Evolutionary conservation across 2,888 invertebrate genomes (phyloP), one percentile per base, ranked within the genome.

Genomic region (Cheilosia scutellata): DNA sequence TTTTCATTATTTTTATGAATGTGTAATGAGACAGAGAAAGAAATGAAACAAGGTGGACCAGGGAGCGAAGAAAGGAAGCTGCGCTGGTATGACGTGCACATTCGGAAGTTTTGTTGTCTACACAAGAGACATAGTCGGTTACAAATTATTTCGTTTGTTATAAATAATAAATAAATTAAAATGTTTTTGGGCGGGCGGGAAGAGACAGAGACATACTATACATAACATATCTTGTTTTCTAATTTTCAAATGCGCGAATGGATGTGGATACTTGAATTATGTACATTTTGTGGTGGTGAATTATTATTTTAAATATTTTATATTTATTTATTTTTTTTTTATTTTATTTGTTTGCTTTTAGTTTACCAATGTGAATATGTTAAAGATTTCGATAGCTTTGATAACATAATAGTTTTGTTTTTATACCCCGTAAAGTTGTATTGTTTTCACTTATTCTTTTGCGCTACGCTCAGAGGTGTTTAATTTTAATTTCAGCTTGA

Each of bases 401-500:
- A 86, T 72, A 86, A 86, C 80, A 82, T 79, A 75, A 68, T 72
- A 82, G 82, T 71, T 66, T 75, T 86, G 79, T 71, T 75, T 80
- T 49, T 79, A 58, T 80, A 79, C 65, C 78, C 79, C 79, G 66
- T 84, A 57, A 83, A 74, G 62, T 72, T 72, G 37, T 37, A 37
- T 37, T 37, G 11, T 37, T 37, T 37, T 37, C 37, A 66, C 33
- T 42, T 72, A 29, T 60, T 77, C 72, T 25, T 75, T 76, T 76
- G 68, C 72, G 60, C 60, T 80, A 62, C 62, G 53, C 62, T 71
- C 44, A 71, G 75, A 71, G 20, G 20, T 11, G 62, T 29, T 68
- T 63, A 57, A 31, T 44, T 80, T 72, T 80, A 80, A 58, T 91
- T 90, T 91, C 91, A 91, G 91, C 91, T 91, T 80, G 90, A 90